Conservation (phyloP, 1,140 invertebrate species). For the Solenopsis fugax region DNA sequence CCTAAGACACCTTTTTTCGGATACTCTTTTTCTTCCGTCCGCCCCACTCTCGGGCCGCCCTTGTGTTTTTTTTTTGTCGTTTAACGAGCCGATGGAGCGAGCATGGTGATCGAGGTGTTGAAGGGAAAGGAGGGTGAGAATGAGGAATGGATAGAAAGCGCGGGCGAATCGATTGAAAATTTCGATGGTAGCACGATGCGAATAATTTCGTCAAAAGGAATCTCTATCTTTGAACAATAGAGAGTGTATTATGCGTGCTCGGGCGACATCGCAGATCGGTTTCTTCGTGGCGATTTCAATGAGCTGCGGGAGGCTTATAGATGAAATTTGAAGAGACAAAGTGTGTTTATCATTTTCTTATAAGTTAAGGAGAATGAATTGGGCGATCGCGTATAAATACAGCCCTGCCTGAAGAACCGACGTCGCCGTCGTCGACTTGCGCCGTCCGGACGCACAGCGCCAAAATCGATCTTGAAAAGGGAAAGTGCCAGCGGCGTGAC, state of each 20-base stretch:
- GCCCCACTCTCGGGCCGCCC: not conserved
- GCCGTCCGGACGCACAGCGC: slow-evolving; percentile 72
- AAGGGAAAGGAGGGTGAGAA: not conserved
- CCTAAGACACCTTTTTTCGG: slow-evolving; percentile 74
- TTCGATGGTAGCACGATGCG: slow-evolving; percentile 41
- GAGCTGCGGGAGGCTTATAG: not conserved
- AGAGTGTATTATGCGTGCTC: not conserved
- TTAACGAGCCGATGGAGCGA: slow-evolving; percentile 71
- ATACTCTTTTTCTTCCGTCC: slow-evolving; percentile 66
- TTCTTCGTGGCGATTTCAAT: not conserved
- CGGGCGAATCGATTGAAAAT: slow-evolving; percentile 59
- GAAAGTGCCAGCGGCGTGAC: slow-evolving; percentile 78
- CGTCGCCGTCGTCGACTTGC: slow-evolving; percentile 75
- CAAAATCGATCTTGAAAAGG: slow-evolving; percentile 85
- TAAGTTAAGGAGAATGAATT: not conserved
- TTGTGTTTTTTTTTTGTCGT: slow-evolving; percentile 41
- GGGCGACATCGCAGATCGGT: not conserved
- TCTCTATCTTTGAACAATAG: not conserved
- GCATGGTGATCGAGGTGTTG: not conserved
- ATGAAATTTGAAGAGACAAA: not conserved
- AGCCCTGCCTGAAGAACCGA: slow-evolving; percentile 69
- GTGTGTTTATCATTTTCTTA: not conserved
- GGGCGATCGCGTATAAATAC: slow-evolving; percentile 31
- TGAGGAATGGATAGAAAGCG: not conserved
- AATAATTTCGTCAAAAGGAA: not conserved